These are phyloP conservation scores for Poicephalus gulielmi DNA, from an alignment of 2,113 vertebrate genomes.

Conservation along the genomic window DNA sequence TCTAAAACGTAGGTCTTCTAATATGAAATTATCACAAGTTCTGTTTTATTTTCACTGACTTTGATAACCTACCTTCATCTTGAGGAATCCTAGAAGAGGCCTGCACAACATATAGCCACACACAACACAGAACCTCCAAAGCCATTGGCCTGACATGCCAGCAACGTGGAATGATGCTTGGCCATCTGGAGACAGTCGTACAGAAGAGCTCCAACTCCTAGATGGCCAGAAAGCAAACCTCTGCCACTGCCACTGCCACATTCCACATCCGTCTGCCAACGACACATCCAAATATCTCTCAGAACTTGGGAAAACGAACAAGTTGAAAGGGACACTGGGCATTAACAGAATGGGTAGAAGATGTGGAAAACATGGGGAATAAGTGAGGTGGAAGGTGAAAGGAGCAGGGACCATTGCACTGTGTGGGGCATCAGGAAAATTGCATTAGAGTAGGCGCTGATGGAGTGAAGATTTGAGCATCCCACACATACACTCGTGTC, in stretches of 20 bases:
- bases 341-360: background rate
- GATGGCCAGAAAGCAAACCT: background rate
- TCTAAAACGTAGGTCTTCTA: background rate
- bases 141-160: background rate
- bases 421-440: background rate
- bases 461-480: constrained; percentile 6
- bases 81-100: background rate
- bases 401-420: background rate
- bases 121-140: background rate
- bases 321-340: background rate
- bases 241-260: background rate
- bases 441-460: constrained; percentile 14
- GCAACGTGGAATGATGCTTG: background rate
- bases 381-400: background rate
- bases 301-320: background rate
- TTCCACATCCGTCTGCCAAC: background rate
- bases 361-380: background rate
- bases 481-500: background rate
- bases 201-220: background rate
- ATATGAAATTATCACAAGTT: background rate
- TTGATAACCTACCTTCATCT: background rate
- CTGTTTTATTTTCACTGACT: background rate
- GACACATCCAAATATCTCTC: background rate
- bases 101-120: rapidly evolving
- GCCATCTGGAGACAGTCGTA: background rate